Evolutionary conservation across 2,113 vertebrate species (phyloP), one percentile per base, ranked within the genome.

Genomic region (Oenanthe melanoleuca): DNA sequence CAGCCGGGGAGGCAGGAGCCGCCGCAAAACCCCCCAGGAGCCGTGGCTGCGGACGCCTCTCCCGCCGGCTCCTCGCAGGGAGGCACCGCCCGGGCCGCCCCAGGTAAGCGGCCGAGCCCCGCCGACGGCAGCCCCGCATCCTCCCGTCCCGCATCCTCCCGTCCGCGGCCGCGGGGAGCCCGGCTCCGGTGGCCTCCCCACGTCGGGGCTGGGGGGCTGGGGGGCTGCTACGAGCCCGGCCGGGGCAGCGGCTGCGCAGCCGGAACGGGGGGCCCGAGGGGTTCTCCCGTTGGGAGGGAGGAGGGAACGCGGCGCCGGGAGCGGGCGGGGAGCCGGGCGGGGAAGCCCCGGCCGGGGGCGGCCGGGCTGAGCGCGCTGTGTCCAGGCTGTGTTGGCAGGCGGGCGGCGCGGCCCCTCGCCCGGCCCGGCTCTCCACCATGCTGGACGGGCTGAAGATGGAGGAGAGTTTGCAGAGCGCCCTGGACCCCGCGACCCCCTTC

Each of bases 391-490:
- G 55, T 90, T 69, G 85, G 85, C 92, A 96, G 96, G 65, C 67
- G 82, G 70, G 47, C 34, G 75, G 71, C 22, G 65, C 60, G 57
- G 59, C 25, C 42, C 26, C 18, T 91, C 89, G 88, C 74, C 93
- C 84, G 66, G 63, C 56, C 64, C 65, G 67, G 70, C 42, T 80
- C 52, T 79, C 33, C 86, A 97, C 86, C 92, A 98, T 98, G 97
- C 92, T 98, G 97, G 98, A 98, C 96, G 98, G 98, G 77, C 89
- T 97, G 95, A 98, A 98, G 96, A 98, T 98, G 98, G 98, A 98
- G 57, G 98, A 98, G 92, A 97, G 88, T 88, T 97, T 97, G 78
- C 97, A 96, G 85, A 97, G 72, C 85, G 97, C 97, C 14, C 96
- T 98, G 60, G 97, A 98, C 55, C 96, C 97, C 40, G 95, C 97